Percentiles rank a stretch among this genome's conserved stretches.
phyloP scores from a whole-genome alignment of 2,113 vertebrate species.

The Motacilla alba region DNA sequence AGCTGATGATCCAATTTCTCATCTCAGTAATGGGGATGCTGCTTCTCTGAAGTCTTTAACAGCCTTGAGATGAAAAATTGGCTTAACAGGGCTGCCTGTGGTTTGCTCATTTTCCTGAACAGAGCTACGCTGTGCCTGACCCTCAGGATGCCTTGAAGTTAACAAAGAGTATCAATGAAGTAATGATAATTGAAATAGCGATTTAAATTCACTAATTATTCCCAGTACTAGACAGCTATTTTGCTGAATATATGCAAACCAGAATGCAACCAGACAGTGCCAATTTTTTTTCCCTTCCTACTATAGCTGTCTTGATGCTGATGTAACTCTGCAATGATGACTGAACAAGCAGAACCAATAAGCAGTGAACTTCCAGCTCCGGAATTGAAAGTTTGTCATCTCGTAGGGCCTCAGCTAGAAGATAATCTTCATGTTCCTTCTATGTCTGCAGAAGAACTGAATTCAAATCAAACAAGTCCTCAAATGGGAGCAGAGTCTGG shows the following conservation, averaged over 20 bases:
- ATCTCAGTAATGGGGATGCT: neutral
- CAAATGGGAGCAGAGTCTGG: neutral
- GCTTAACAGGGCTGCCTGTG: neutral
- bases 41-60: neutral
- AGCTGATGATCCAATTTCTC: neutral
- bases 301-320: neutral
- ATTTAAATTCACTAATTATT: neutral
- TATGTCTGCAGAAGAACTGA: neutral
- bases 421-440: neutral
- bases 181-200: neutral
- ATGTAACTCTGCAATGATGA: neutral
- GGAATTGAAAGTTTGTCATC: neutral
- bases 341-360: neutral
- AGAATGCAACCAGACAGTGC: neutral
- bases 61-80: neutral
- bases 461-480: neutral
- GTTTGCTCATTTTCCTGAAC: neutral
- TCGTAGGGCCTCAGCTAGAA: neutral
- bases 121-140: neutral
- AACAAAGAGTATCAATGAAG: neutral
- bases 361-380: neutral
- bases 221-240: neutral
- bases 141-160: neutral
- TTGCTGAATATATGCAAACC: neutral
- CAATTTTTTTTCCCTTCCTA: neutral